These are phyloP conservation scores for Chelmon rostratus DNA, from an alignment of 2,797 vertebrate genomes.

Conservation along the genomic window DNA sequence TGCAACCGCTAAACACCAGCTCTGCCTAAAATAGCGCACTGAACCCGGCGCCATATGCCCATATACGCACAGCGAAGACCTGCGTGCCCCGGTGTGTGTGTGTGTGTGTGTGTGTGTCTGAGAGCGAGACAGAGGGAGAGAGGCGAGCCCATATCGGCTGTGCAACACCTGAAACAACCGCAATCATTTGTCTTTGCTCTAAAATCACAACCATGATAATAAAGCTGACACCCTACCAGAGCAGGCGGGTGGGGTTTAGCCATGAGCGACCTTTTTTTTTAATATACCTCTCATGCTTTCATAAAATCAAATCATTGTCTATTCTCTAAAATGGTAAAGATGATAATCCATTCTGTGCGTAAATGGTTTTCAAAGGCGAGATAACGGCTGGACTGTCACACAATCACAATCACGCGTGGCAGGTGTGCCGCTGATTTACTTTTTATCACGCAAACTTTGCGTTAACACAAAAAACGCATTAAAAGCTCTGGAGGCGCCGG, in stretches of 20 bases:
- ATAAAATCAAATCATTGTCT: constrained; percentile 22
- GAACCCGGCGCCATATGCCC: constrained; percentile 37
- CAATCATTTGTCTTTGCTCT: constrained; percentile 76
- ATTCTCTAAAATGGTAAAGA: constrained; percentile 16
- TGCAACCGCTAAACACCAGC: constrained; percentile 27
- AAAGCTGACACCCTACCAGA: constrained; percentile 17
- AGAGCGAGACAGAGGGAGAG: neutral
- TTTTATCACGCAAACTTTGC: constrained; percentile 45
- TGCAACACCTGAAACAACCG: constrained; percentile 72
- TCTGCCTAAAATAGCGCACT: constrained; percentile 45
- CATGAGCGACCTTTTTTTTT: constrained; percentile 14
- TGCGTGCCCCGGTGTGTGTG: neutral
- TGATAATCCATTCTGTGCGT: constrained; percentile 38
- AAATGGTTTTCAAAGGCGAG: constrained; percentile 34
- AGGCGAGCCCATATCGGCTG: constrained; percentile 2
- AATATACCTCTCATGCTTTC: constrained; percentile 24
- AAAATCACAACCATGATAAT: constrained; percentile 53
- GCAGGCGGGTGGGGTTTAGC: constrained; percentile 6
- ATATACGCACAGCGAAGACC: constrained; percentile 36
- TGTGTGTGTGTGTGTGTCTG: constrained; percentile 3
- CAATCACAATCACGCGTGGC: neutral
- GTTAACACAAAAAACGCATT: constrained; percentile 5
- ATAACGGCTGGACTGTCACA: constrained; percentile 3
- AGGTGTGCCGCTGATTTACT: constrained; percentile 37
- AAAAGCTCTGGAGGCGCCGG: neutral